Evolutionary conservation across 2,113 vertebrate genomes (phyloP), one percentile per base, ranked within the genome.

Genomic region (Oryzias curvinotus): DNA sequence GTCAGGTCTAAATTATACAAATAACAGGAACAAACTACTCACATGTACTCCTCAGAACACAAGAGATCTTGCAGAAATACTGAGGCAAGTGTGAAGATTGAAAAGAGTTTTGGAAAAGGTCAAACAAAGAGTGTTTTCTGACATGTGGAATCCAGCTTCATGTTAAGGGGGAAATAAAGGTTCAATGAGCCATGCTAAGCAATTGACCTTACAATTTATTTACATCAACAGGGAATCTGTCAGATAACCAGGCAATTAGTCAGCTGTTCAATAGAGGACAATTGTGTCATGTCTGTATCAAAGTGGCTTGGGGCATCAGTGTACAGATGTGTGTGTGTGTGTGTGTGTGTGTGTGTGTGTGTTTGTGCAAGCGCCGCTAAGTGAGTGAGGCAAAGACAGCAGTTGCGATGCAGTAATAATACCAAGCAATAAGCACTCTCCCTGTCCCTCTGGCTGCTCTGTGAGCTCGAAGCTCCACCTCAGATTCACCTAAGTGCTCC

Each of bases 161-260:
- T 56, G 61, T 43, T 48, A 52, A 62, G 46, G 55, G 49, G 45
- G 57, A 17, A 49, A 65, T 42, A 61, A 52, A 36, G 48, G 16
- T 47, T 60, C 68, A 70, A 25, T 65, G 73, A 64, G 58, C 65
- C 66, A 70, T 46, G 63, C 53, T 67, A 78, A 78, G 69, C 76
- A 88, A 88, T 88, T 80, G 71, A 12, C 69, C 82, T 44, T 87
- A 53, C 53, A 56, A 54, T 89, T 84, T 89, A 87, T 87, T 91
- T 88, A 87, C 86, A 86, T 80, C 68, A 74, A 82, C 68, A 55
- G 71, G 57, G 71, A 87, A 72, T 84, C 61, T 71, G 75, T 53
- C 36, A 58, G 74, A 77, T 73, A 69, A 82, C 73, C 63, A 70
- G 82, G 66, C 80, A 69, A 73, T 81, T 78, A 86, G 75, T 88